Percentiles rank a stretch among this genome's conserved stretches.
Conservation (phyloP, 2,888 invertebrate species). For the Antheraea assamensis region DNA sequence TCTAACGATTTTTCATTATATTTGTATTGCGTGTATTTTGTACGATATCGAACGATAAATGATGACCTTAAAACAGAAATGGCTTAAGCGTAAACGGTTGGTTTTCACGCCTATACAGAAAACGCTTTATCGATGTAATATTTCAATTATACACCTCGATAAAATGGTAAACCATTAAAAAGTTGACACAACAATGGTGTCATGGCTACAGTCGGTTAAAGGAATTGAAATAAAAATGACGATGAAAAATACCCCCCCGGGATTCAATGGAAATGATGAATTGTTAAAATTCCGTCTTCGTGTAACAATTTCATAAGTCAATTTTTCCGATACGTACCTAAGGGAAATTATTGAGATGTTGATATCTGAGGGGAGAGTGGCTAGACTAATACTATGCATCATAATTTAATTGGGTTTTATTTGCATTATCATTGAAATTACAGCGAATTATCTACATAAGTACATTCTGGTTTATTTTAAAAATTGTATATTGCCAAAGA, state of each 20-base stretch:
- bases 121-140: background rate
- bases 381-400: slow-evolving; percentile 17
- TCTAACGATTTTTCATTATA: background rate
- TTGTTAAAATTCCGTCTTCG: slow-evolving; percentile 55
- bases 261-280: slow-evolving; percentile 49
- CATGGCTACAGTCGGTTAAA: background rate
- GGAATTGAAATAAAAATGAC: slow-evolving; percentile 15
- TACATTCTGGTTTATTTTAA: background rate
- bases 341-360: slow-evolving; percentile 60
- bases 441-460: background rate
- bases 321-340: slow-evolving; percentile 58
- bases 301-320: slow-evolving; percentile 61
- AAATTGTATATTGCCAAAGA: no score
- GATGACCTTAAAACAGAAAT: background rate
- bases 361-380: slow-evolving; percentile 34
- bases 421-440: background rate
- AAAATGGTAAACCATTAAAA: background rate
- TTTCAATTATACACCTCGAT: background rate
- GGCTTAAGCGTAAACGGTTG: background rate
- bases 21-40: background rate
- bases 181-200: background rate
- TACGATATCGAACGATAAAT: background rate
- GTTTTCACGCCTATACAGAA: background rate
- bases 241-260: slow-evolving; percentile 17
- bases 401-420: background rate